Conservation (phyloP, 1,140 invertebrate species). For the Drosophila littoralis region DNA sequence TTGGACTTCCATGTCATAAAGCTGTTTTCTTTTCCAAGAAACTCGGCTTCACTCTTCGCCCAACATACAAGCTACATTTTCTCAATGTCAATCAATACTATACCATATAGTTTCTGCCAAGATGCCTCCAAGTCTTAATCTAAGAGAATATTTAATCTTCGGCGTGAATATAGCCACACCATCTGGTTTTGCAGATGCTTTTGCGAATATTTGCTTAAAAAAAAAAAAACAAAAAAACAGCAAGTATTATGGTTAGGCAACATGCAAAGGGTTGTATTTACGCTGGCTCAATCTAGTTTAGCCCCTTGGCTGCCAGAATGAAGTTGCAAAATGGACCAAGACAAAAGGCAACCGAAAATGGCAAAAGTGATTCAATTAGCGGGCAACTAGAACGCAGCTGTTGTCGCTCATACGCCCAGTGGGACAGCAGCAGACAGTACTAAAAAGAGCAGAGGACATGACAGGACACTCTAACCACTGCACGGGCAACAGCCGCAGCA, state of each 20-base stretch:
- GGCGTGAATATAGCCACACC: too few relatives aligned
- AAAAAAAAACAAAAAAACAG: constrained; percentile 13
- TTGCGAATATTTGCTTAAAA: constrained; percentile 3
- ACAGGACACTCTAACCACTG: background rate
- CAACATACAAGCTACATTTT: too few relatives aligned
- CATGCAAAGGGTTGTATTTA: constrained; percentile 11
- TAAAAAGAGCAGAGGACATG: background rate
- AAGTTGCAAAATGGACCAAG: constrained; percentile 16
- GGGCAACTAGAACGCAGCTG: background rate
- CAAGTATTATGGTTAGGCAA: constrained; percentile 30
- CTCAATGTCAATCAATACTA: too few relatives aligned
- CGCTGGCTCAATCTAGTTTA: background rate
- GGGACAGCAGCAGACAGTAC: background rate
- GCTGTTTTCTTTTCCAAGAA: too few relatives aligned
- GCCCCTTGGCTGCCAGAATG: constrained; percentile 19
- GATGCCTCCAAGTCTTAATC: too few relatives aligned
- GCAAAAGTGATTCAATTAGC: constrained; percentile 43
- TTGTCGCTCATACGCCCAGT: constrained; percentile 10
- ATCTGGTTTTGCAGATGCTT: background rate
- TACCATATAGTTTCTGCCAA: too few relatives aligned
- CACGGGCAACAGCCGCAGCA: constrained; percentile 6
- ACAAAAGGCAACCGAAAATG: constrained; percentile 8
- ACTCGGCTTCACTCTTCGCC: too few relatives aligned
- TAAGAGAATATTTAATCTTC: too few relatives aligned
- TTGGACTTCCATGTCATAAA: too few relatives aligned